Evolutionary conservation across 2,888 invertebrate species (phyloP).

Genomic region (Hoplodrina blanda): DNA sequence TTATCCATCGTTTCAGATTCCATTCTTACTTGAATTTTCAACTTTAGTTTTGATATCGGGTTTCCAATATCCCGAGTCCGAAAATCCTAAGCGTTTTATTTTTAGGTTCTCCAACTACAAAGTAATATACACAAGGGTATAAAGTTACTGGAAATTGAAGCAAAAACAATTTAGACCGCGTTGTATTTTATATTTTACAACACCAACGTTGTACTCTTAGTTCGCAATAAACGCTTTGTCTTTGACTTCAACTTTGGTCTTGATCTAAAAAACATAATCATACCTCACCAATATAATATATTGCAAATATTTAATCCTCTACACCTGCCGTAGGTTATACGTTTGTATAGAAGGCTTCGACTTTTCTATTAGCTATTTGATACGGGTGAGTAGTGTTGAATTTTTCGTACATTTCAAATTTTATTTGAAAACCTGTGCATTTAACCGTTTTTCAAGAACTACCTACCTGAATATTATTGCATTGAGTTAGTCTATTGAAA

Average conservation of each 20-base stretch:
- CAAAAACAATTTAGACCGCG: conserved; percentile 11
- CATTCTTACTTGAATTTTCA: neutral
- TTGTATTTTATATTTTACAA: conserved; percentile 12
- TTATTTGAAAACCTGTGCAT: conserved; percentile 30
- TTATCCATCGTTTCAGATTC: neutral
- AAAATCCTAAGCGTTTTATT: conserved; percentile 10
- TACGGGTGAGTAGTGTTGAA: conserved; percentile 21
- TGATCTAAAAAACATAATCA: conserved; percentile 15
- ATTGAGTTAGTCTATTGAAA: conserved; percentile 39
- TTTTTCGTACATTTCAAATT: conserved; percentile 47
- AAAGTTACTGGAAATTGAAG: conserved; percentile 10
- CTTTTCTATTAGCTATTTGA: conserved; percentile 43
- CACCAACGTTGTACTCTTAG: no score
- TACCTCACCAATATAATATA: neutral
- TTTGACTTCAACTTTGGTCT: neutral
- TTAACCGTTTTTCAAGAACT: conserved; percentile 20
- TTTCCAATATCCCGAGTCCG: neutral
- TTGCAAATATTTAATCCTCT: conserved; percentile 30
- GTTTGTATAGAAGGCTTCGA: conserved; percentile 15
- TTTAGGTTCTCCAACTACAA: conserved; percentile 1
- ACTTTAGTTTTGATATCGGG: neutral
- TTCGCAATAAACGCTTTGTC: no score
- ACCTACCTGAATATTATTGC: conserved; percentile 28
- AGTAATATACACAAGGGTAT: neutral
- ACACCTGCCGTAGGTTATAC: conserved; percentile 14